Conservation (phyloP, 2,888 invertebrate species). For the Amaurobius ferox region DNA sequence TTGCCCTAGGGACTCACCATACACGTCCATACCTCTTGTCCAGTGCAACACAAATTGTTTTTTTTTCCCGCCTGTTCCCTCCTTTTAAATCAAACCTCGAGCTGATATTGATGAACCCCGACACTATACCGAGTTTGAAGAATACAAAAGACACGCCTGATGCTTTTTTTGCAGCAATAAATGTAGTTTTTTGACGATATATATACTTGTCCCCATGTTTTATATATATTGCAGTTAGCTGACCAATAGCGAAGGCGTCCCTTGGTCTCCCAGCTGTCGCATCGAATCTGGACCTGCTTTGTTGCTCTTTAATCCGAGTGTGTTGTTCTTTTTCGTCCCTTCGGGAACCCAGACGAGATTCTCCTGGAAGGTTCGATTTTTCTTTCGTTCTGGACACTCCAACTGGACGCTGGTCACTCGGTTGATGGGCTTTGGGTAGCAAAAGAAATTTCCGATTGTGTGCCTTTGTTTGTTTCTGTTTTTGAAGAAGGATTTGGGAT, state of each 20-base stretch:
- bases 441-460: constrained; percentile 9
- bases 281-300: constrained; percentile 60
- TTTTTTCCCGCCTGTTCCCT: constrained; percentile 12
- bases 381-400: neutral
- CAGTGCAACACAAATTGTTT: constrained; percentile 53
- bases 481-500: neutral
- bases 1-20: constrained; percentile 25
- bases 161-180: neutral
- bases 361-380: neutral
- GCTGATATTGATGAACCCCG: constrained; percentile 65
- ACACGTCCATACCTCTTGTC: constrained; percentile 47
- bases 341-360: neutral
- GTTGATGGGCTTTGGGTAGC: neutral
- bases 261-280: constrained; percentile 49
- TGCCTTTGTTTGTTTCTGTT: neutral
- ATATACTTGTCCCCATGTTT: neutral
- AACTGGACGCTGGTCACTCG: neutral
- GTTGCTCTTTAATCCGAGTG: constrained; percentile 55
- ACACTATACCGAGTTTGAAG: constrained; percentile 23
- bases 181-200: neutral
- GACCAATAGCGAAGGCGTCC: constrained; percentile 37
- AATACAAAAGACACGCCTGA: constrained; percentile 23
- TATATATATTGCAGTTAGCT: constrained; percentile 41
- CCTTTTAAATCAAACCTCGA: constrained; percentile 46
- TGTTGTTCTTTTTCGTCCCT: neutral